These are phyloP conservation scores for Clunio marinus DNA, from an alignment of 2,888 invertebrate genomes.

Conservation along the genomic window DNA sequence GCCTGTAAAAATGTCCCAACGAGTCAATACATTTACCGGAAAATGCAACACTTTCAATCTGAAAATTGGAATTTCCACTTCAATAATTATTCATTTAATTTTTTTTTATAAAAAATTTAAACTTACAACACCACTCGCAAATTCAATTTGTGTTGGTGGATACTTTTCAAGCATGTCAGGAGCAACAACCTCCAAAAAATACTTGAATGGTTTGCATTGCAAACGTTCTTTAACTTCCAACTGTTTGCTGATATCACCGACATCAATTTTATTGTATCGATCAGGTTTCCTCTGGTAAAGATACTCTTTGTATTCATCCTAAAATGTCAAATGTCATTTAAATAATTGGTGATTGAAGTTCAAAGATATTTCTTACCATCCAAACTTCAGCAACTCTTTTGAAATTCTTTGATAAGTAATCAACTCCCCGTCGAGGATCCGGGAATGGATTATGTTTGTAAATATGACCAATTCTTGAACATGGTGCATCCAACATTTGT, in stretches of 20 bases:
- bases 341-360: not conserved
- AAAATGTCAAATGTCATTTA: not conserved
- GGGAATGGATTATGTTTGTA: conserved; percentile 86
- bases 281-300: conserved; percentile 71
- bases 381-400: conserved; percentile 92
- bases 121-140: conserved; percentile 31
- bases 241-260: conserved; percentile 78
- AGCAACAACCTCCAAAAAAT: conserved; percentile 91
- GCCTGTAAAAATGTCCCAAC: conserved; percentile 44
- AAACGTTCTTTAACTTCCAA: conserved; percentile 67
- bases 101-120: not conserved
- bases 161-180: conserved; percentile 75
- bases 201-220: conserved; percentile 85
- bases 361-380: conserved; percentile 66
- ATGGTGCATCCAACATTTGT: conserved; percentile 84
- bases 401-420: conserved; percentile 66
- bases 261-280: conserved; percentile 66
- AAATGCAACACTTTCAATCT: conserved; percentile 61
- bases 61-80: no score
- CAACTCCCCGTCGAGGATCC: conserved; percentile 67
- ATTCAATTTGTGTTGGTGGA: conserved; percentile 28
- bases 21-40: conserved; percentile 70
- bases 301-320: conserved; percentile 84
- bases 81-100: not conserved
- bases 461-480: conserved; percentile 87